Percentiles rank a stretch among this genome's conserved stretches.
These are phyloP conservation scores for Aradophagus sp. DNA, from an alignment of 1,140 invertebrate species.

Conservation along the genomic window DNA sequence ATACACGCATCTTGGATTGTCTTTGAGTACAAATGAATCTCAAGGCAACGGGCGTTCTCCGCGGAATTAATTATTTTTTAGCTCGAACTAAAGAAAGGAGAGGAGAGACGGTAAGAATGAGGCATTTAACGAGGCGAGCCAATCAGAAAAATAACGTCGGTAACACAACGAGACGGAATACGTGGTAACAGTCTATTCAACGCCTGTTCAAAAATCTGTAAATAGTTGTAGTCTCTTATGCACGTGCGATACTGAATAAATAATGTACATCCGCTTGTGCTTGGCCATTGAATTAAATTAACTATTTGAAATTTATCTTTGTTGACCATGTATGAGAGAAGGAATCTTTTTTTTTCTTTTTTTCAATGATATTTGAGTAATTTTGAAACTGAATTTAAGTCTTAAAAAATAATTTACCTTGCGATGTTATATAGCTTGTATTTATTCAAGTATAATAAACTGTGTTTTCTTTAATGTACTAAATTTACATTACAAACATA, in stretches of 20 bases:
- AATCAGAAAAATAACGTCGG: constrained; percentile 40
- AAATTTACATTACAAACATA: too few relatives aligned
- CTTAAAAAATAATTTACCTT: too few relatives aligned
- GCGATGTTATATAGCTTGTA: too few relatives aligned
- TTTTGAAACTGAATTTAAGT: too few relatives aligned
- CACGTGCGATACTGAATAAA: constrained; percentile 9
- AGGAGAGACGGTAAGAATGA: constrained; percentile 23
- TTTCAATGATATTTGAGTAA: too few relatives aligned
- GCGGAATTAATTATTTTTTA: constrained; percentile 48
- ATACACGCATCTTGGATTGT: constrained; percentile 42
- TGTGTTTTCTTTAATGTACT: too few relatives aligned
- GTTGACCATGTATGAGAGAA: too few relatives aligned
- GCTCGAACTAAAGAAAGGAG: too few relatives aligned
- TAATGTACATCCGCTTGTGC: too few relatives aligned
- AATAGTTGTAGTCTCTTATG: constrained; percentile 19
- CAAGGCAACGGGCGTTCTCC: constrained; percentile 25
- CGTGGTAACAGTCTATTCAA: constrained; percentile 19
- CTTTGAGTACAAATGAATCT: constrained; percentile 47
- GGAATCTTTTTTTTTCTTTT: too few relatives aligned
- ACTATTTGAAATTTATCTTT: not conserved
- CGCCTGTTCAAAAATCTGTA: constrained; percentile 18
- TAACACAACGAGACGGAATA: constrained; percentile 23
- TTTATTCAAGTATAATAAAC: too few relatives aligned
- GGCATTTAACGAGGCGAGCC: constrained; percentile 32
- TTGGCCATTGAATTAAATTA: not conserved